Conservation (phyloP, 2,888 invertebrate genomes). For the Empis livida region DNA sequence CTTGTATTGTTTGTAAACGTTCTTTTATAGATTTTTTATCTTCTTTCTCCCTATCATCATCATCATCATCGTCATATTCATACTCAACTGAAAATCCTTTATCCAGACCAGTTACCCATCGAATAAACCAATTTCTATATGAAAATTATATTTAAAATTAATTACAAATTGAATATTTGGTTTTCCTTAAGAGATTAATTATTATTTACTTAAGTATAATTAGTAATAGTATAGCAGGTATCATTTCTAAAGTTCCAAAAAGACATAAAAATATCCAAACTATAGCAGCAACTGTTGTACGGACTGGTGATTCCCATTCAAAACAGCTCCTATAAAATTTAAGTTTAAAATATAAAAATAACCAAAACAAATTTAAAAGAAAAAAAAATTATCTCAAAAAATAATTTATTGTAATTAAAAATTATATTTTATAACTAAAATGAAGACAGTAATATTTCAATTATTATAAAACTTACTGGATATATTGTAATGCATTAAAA, state of each 20-base stretch:
- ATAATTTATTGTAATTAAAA: not conserved
- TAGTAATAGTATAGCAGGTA: conserved; percentile 71
- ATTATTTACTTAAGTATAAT: conserved; percentile 51
- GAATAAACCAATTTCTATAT: conserved; percentile 33
- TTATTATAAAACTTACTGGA: conserved; percentile 68
- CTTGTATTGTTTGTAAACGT: conserved; percentile 87
- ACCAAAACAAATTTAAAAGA: too few species aligned
- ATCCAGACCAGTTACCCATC: conserved; percentile 29
- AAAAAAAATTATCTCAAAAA: too few species aligned
- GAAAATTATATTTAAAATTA: too few species aligned
- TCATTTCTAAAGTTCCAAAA: conserved; percentile 92
- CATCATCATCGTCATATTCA: conserved; percentile 66
- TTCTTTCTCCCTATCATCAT: conserved; percentile 84
- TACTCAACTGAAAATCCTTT: conserved; percentile 35
- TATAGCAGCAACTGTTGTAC: conserved; percentile 71
- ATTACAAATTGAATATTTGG: too few species aligned
- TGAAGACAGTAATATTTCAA: too few species aligned
- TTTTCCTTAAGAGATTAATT: too few species aligned
- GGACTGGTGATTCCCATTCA: conserved; percentile 87
- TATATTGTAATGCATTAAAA: conserved; percentile 77
- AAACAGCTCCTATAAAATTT: conserved; percentile 68
- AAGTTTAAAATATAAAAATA: not conserved
- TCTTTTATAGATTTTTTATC: conserved; percentile 93
- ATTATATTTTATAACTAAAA: too few species aligned
- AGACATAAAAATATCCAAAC: conserved; percentile 81